Conservation (phyloP, 2,113 vertebrate species). For the Tragelaphus imberbis region DNA sequence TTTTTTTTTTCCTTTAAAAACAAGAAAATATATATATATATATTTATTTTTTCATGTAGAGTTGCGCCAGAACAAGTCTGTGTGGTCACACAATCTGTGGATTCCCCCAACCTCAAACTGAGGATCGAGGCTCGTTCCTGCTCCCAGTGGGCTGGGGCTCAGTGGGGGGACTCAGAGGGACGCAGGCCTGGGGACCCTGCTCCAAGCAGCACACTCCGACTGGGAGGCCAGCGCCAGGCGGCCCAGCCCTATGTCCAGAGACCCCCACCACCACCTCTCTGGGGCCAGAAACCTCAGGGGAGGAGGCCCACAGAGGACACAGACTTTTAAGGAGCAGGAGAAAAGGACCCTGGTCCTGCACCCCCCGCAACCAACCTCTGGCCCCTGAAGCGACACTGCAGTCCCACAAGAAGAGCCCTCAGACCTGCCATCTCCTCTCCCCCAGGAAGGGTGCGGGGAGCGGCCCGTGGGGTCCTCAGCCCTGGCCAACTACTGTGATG, state of each 20-base stretch:
- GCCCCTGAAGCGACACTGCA: not conserved
- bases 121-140: not conserved
- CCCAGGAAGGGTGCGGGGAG: not conserved
- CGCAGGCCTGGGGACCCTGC: not conserved
- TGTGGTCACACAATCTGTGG: constrained; percentile 52
- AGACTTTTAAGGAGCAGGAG: not conserved
- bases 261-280: not conserved
- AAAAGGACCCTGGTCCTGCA: not conserved
- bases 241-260: not conserved
- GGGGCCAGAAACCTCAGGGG: constrained; percentile 8
- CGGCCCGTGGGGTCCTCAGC: not conserved
- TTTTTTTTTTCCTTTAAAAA: constrained; percentile 50
- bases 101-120: constrained; percentile 29
- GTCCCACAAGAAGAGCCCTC: not conserved
- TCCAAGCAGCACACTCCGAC: not conserved
- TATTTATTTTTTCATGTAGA: constrained; percentile 76
- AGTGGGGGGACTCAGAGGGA: not conserved
- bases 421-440: not conserved
- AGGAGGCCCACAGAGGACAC: not conserved
- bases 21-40: constrained; percentile 59
- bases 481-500: constrained; percentile 71
- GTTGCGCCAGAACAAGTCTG: constrained; percentile 61
- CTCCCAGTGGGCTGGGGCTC: not conserved
- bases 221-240: not conserved
- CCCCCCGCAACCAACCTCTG: not conserved